phyloP scores from a whole-genome alignment of 2,888 invertebrate species.

The Orthonychiurus folsomi region DNA sequence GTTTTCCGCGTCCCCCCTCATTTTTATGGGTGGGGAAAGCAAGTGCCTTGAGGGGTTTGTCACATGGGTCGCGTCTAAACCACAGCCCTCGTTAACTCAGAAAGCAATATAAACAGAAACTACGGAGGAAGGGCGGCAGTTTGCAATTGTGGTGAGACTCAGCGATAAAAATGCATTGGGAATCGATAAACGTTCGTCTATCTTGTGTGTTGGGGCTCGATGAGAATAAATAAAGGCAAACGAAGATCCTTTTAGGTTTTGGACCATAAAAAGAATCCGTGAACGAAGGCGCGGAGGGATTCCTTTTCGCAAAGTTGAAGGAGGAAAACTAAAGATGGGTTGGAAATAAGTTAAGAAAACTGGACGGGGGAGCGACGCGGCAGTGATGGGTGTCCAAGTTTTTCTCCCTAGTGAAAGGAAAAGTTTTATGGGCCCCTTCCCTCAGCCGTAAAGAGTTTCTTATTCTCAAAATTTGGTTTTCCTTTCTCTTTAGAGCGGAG shows the following conservation, averaged over 20 bases:
- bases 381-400: too few relatives aligned
- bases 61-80: too few relatives aligned
- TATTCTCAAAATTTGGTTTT: neutral
- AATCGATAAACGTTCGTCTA: neutral
- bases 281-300: neutral
- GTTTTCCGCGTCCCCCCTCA: neutral
- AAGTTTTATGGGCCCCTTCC: neutral
- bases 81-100: neutral
- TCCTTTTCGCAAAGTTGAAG: neutral
- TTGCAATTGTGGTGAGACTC: neutral
- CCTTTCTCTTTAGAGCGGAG: conserved; percentile 55
- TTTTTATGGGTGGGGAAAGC: neutral
- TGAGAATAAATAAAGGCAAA: too few relatives aligned
- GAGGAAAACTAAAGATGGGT: neutral
- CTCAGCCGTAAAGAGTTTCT: neutral
- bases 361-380: neutral
- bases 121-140: too few relatives aligned
- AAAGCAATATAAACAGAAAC: conserved; percentile 1
- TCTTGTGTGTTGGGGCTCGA: too few relatives aligned
- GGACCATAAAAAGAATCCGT: neutral
- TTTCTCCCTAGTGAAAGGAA: too few relatives aligned
- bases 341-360: neutral
- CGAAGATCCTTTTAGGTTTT: too few relatives aligned
- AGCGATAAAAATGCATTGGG: neutral
- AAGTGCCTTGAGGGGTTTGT: too few relatives aligned